Evolutionary conservation across 2,888 invertebrate genomes (phyloP).

Genomic region (Lasioglossum oenotherae): DNA sequence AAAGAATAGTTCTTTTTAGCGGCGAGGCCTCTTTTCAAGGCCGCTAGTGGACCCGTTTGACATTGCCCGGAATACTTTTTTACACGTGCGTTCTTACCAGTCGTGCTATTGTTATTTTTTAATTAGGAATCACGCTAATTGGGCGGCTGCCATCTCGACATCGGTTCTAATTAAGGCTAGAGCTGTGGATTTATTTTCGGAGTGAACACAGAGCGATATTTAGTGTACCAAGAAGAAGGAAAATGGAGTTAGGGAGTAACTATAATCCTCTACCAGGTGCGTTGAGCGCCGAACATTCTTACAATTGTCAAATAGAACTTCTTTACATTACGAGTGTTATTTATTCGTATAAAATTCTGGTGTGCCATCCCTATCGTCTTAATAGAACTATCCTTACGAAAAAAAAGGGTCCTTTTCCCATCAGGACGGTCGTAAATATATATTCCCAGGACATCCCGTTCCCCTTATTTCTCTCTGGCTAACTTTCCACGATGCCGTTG

Average conservation of each 20-base stretch:
- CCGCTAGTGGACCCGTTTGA: background rate
- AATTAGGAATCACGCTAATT: conserved; percentile 49
- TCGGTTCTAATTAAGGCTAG: conserved; percentile 39
- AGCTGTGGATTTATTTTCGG: conserved; percentile 20
- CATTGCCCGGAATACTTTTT: conserved; percentile 22
- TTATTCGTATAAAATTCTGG: background rate
- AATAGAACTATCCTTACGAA: background rate
- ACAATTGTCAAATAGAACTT: no score
- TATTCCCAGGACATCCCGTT: conserved; percentile 12
- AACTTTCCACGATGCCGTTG: no score
- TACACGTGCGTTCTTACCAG: background rate
- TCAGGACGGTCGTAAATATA: conserved; percentile 30
- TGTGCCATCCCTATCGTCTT: background rate
- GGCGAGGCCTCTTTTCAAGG: background rate
- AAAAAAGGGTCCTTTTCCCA: background rate
- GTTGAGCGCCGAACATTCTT: no score
- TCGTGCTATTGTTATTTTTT: conserved; percentile 35
- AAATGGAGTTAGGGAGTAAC: background rate
- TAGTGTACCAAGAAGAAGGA: background rate
- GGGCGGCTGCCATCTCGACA: conserved; percentile 33
- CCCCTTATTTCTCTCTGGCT: background rate
- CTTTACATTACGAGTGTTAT: background rate
- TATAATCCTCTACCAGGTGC: background rate
- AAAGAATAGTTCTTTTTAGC: background rate
- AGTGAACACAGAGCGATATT: background rate